Base-by-base conservation (phyloP, 1,140 invertebrate genomes). In the Mamestra configurata region DNA sequence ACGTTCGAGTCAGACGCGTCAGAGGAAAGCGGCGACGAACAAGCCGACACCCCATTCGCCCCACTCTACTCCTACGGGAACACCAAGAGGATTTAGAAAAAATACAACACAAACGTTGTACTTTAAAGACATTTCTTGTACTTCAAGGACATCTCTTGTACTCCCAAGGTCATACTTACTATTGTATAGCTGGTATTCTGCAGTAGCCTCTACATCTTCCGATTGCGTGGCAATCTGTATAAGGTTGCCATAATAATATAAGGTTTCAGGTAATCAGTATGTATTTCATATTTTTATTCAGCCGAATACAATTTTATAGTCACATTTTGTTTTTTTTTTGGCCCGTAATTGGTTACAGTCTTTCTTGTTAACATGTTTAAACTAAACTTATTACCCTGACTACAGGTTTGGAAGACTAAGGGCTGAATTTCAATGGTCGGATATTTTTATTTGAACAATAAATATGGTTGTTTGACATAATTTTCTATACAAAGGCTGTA, bases 1-100 rank as follows among this genome's bases (percentile, higher is more conserved):
- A 99, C 99, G 3, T 99, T 99, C 95, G 99, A 99, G 90, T 98
- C 98, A n/a, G 99, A 99, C 91, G 98, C 98, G 57, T 98, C 98
- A 13, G 98, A 99, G 43, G 98, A 98, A 57, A 98, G 98, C 61
- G 98, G 98, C 27, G 98, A 99, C 81, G 98, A 98, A 51, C 97
- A 96, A 20, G 95, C 95, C 1, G 96, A 96, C 79, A 96, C 96
- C n/a, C 95, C 96, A 24, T 96, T 96, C 83, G 93, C 94, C 24
- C 94, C 94, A 1, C 86, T 95, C 2, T 95, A 95, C 83, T 92
- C 92, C 5, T 95, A 95, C 81, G 93, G 91, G 5, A 95, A 93
- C 86, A 82, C 89, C 80, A 95, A 95, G 86, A 90, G 95, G 49
- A 91, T 95, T 89, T 95, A 93, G 77, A 70, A 55, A 66, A 57